Evolutionary conservation across 2,888 invertebrate species (phyloP).

Genomic region (Morpho achilles): DNA sequence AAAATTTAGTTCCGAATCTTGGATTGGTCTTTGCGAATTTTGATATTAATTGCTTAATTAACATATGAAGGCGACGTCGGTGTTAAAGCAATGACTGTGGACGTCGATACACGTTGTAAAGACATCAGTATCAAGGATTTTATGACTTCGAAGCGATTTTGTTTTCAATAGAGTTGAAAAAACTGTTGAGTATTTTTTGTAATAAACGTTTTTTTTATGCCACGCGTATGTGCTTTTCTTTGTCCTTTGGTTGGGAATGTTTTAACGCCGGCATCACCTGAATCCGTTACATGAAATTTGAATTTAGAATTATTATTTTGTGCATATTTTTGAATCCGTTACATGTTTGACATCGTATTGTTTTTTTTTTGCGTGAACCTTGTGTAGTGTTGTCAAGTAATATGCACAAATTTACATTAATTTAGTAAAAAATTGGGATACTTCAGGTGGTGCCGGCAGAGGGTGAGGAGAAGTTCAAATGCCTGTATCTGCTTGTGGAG

Average conservation of each 20-base stretch:
- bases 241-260: constrained; percentile 36
- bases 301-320: constrained; percentile 9
- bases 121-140: constrained; percentile 19
- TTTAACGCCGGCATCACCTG: constrained; percentile 73
- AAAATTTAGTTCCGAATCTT: too few species aligned
- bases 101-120: constrained; percentile 28
- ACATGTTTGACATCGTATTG: background rate
- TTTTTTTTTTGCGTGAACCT: background rate
- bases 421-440: constrained; percentile 22
- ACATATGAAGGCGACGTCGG: constrained; percentile 54
- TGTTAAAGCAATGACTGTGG: constrained; percentile 52
- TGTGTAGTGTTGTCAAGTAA: background rate
- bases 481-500: constrained; percentile 61
- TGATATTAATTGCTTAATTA: background rate
- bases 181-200: constrained; percentile 34
- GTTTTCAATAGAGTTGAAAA: constrained; percentile 25
- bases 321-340: constrained; percentile 17
- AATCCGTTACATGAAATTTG: constrained; percentile 18
- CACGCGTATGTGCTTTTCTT: constrained; percentile 27
- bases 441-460: constrained; percentile 60
- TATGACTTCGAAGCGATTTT: constrained; percentile 25
- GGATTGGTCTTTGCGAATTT: too few species aligned
- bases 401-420: constrained; percentile 1
- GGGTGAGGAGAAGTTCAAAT: constrained; percentile 60
- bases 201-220: constrained; percentile 45